Conservation (phyloP, 1,140 invertebrate species). For the Drosophila jambulina region DNA sequence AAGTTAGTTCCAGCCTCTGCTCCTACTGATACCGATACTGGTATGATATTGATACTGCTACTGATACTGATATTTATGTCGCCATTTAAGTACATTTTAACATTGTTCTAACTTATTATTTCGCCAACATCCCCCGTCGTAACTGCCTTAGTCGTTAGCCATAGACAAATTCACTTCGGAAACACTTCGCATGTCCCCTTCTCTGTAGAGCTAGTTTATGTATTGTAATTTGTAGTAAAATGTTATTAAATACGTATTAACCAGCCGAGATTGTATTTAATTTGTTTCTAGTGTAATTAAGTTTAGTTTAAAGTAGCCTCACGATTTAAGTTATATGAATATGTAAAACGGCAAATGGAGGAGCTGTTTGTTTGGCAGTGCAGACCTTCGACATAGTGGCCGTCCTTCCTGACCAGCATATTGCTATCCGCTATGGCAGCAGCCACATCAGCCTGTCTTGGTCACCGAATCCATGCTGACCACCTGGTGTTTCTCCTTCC, state of each 20-base stretch:
- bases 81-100: conserved; percentile 76
- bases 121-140: conserved; percentile 34
- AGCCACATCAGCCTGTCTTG: conserved; percentile 95
- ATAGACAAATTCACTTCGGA: conserved; percentile 30
- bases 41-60: conserved; percentile 22
- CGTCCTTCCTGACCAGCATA: conserved; percentile 91
- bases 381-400: conserved; percentile 82
- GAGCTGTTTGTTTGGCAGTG: no score
- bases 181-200: conserved; percentile 23
- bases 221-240: conserved; percentile 41
- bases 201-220: conserved; percentile 19
- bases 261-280: neutral
- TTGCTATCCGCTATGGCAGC: conserved; percentile 97
- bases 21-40: conserved; percentile 30
- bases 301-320: no score
- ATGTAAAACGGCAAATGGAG: no score
- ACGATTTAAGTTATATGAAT: no score
- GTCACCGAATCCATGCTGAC: conserved; percentile 97
- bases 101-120: conserved; percentile 50
- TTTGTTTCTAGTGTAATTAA: neutral
- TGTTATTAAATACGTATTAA: conserved; percentile 48
- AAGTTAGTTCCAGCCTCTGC: conserved; percentile 54
- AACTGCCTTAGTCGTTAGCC: conserved; percentile 38
- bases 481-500: conserved; percentile 99
- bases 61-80: conserved; percentile 55